Evolutionary conservation across 2,888 invertebrate species (phyloP).

Genomic region (Poecilobothrus nobilitatus): DNA sequence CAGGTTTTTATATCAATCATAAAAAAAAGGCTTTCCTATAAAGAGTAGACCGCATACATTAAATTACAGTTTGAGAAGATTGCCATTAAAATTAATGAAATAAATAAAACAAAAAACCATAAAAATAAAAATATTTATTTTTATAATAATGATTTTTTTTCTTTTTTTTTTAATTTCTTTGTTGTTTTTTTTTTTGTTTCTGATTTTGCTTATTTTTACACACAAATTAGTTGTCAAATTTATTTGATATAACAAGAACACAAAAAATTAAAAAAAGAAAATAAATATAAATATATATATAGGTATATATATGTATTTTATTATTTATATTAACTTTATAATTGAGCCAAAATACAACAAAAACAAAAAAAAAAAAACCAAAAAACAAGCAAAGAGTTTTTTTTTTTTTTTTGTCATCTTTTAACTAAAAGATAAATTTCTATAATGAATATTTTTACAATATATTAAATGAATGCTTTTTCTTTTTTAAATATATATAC

Average conservation of each 20-base stretch:
- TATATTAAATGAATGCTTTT: too few relatives aligned
- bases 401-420: background rate
- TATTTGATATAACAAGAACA: background rate
- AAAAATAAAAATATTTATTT: background rate
- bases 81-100: background rate
- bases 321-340: background rate
- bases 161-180: background rate
- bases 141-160: background rate
- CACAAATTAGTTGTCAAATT: constrained; percentile 5
- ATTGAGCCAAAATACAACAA: background rate
- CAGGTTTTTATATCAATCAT: too few relatives aligned
- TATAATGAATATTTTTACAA: too few relatives aligned
- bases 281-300: background rate
- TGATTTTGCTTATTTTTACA: background rate
- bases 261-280: background rate
- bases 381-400: background rate
- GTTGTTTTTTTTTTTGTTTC: background rate
- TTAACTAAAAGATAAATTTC: background rate
- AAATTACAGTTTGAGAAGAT: background rate
- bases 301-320: background rate
- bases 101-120: background rate
- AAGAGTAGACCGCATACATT: too few relatives aligned
- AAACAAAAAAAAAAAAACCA: background rate
- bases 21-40: too few relatives aligned
- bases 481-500: too few relatives aligned